phyloP scores from a whole-genome alignment of 2,797 vertebrate genomes.

The Periparus ater region DNA sequence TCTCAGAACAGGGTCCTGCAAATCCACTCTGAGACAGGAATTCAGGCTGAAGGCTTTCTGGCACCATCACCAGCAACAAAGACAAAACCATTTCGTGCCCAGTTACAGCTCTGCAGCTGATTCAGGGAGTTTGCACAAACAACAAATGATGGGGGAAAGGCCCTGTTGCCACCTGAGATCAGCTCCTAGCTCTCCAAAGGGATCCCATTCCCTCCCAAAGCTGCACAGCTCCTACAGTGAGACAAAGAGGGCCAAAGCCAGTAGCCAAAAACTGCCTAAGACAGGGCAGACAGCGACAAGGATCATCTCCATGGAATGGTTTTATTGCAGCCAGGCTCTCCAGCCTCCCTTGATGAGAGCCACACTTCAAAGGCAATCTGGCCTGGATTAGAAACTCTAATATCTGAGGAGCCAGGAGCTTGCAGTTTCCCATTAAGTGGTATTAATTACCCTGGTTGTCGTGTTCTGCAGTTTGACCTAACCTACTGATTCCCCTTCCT shows the following conservation, averaged over 20 bases:
- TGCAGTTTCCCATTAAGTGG: constrained; percentile 7
- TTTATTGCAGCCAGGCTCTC: neutral
- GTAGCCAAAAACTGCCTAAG: neutral
- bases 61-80: neutral
- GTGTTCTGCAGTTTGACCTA: constrained; percentile 8
- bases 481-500: neutral
- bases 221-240: neutral
- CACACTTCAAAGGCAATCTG: neutral
- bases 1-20: neutral
- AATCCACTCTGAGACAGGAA: neutral
- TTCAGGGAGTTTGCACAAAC: neutral
- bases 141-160: neutral
- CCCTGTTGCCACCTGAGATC: neutral
- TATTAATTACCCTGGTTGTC: constrained; percentile 57
- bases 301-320: neutral
- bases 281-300: neutral
- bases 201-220: neutral
- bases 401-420: constrained; percentile 1
- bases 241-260: neutral
- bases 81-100: neutral
- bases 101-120: neutral
- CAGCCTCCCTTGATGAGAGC: neutral
- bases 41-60: neutral
- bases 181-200: neutral
- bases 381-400: neutral